A percentile compares a stretch with the other conserved stretches of the same genome.
Evolutionary conservation across 2,888 invertebrate genomes (phyloP).

Genomic region (Cosmia pyralina): DNA sequence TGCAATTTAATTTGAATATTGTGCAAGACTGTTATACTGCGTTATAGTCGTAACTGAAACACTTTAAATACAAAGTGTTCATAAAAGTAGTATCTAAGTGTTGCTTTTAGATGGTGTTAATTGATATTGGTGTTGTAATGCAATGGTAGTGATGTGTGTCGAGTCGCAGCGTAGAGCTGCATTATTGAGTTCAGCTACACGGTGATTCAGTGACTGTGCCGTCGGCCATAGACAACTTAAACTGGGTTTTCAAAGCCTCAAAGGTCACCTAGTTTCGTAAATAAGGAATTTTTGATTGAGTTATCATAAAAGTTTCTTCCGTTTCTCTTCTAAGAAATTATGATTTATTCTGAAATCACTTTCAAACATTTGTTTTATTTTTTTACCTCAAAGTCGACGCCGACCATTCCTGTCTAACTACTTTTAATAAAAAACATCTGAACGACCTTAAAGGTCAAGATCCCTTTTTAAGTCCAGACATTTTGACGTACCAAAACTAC

Average conservation of each 20-base stretch:
- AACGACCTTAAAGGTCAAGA: conserved; percentile 1
- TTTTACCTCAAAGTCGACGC: not conserved
- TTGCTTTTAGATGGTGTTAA: conserved; percentile 74
- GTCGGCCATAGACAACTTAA: too few relatives aligned
- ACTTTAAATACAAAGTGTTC: conserved; percentile 87
- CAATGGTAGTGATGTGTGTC: not conserved
- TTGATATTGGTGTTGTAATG: conserved; percentile 70
- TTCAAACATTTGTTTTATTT: not conserved
- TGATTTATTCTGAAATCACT: not conserved
- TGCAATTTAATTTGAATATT: conserved; percentile 90
- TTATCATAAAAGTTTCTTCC: not conserved
- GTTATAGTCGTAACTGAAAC: conserved; percentile 82
- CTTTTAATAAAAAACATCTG: conserved; percentile 16
- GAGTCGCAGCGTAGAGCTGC: not conserved
- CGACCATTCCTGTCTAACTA: not conserved
- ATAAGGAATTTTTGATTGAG: not conserved
- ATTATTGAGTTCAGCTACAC: not conserved
- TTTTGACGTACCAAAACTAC: not conserved
- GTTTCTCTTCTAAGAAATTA: not conserved
- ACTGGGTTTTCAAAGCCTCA: too few relatives aligned
- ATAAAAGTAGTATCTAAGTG: conserved; percentile 81
- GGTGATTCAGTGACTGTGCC: not conserved
- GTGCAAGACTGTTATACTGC: conserved; percentile 87
- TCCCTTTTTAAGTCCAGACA: not conserved
- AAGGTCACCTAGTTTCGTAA: not conserved